phyloP scores from a whole-genome alignment of 1,140 invertebrate species.

The Aporrectodea caliginosa region DNA sequence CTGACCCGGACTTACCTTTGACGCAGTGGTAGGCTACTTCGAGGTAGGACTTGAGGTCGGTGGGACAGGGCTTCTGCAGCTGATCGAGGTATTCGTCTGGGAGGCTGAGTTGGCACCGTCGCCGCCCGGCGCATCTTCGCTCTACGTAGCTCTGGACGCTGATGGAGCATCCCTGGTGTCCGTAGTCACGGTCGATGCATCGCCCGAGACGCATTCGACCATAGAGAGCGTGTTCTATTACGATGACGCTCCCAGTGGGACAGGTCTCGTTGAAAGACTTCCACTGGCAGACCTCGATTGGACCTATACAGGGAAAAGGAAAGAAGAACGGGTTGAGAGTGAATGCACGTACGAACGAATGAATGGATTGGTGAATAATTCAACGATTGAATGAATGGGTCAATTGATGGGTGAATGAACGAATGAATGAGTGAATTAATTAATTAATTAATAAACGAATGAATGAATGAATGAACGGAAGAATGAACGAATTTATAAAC shows the following conservation, averaged over 20 bases:
- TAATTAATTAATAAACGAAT: no score
- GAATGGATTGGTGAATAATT: no score
- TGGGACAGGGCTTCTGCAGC: neutral
- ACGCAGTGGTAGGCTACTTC: conserved; percentile 17
- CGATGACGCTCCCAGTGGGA: conserved; percentile 10
- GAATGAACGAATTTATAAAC: no score
- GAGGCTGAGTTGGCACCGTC: conserved; percentile 7
- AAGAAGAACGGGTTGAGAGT: neutral
- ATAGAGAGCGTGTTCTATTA: conserved; percentile 11
- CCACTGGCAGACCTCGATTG: conserved; percentile 22
- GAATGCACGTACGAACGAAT: no score
- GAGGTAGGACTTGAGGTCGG: conserved; percentile 20
- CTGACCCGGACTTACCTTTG: no score
- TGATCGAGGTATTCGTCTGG: conserved; percentile 23
- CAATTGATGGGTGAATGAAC: no score
- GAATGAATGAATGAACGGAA: no score
- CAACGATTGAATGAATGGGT: no score
- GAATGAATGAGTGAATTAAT: no score
- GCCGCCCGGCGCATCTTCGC: conserved; percentile 7
- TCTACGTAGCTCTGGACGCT: conserved; percentile 8
- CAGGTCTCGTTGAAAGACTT: conserved; percentile 10
- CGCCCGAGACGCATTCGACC: conserved; percentile 4
- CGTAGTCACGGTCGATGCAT: conserved; percentile 13
- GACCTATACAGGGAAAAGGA: conserved; percentile 1
- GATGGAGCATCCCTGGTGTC: conserved; percentile 12